Percentiles rank a stretch among this genome's conserved stretches.
Conservation (phyloP, 1,140 invertebrate genomes). For the Wiebesia pumilae region DNA sequence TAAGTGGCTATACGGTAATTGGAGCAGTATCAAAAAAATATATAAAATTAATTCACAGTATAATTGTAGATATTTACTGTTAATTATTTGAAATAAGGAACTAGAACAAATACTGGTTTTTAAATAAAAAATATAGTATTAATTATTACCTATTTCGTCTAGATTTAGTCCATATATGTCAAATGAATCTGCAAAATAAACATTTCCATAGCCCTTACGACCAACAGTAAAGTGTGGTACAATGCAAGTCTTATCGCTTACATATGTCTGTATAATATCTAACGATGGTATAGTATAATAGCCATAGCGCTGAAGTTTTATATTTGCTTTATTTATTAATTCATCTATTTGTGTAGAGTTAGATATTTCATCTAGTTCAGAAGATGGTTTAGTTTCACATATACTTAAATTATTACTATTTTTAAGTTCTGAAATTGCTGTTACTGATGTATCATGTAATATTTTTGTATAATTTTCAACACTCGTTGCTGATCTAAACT, state of each 20-base stretch:
- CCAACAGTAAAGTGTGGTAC: constrained; percentile 95
- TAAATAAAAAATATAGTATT: constrained; percentile 73
- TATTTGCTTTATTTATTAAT: constrained; percentile 76
- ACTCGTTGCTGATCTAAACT: constrained; percentile 54
- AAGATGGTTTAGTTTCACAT: not conserved
- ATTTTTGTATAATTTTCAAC: not conserved
- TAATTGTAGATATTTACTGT: too few relatives aligned
- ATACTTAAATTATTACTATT: not conserved
- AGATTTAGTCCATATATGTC: constrained; percentile 93
- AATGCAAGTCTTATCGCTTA: constrained; percentile 83
- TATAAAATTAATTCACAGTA: too few relatives aligned
- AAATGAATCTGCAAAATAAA: constrained; percentile 90
- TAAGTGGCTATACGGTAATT: too few relatives aligned
- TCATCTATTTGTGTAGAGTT: constrained; percentile 59
- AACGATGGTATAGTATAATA: constrained; percentile 86
- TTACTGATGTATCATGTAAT: not conserved
- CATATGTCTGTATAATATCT: constrained; percentile 77
- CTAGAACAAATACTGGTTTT: too few relatives aligned
- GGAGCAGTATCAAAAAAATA: too few relatives aligned
- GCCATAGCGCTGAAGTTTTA: constrained; percentile 81
- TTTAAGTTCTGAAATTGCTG: constrained; percentile 4
- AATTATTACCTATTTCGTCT: constrained; percentile 78
- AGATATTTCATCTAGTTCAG: constrained; percentile 63
- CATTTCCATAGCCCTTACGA: constrained; percentile 92
- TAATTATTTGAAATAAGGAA: too few relatives aligned